Evolutionary conservation across 2,888 invertebrate species (phyloP), one percentile per base, ranked within the genome.

Genomic region (Drosophila borealis): DNA sequence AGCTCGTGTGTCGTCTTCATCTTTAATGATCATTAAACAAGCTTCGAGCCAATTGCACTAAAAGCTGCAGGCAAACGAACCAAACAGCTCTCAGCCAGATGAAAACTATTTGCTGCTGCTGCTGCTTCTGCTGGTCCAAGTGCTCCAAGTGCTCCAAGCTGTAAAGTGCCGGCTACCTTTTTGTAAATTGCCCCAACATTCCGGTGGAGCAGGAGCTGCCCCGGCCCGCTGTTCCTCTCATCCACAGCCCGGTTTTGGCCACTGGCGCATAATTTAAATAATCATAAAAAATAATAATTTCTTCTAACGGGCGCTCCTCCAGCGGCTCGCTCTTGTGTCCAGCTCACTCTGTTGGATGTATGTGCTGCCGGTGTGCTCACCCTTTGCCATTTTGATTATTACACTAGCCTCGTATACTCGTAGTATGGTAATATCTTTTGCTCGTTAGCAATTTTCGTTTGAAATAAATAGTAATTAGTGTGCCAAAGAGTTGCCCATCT

Each of bases 361-460:
- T 65, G 49, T 53, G 50, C 29, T 29, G 25, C 25, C 8, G 8
- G 25, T 8, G 8, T 65, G 62, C 62, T 41, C 55, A 37, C 14
- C 55, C 50, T 60, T 37, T 64, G 29, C n/a, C 48, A 60, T 51
- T 55, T 51, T 55, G 89, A 81, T 81, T 81, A 84, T 84, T 69
- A 72, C 70, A 66, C 64, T 73, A 61, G 45, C 29, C 29, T 44
- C 34, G 39, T 19, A 19, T 25, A 14, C 5, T 36, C 11, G 17
- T 33, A 59, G 63, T 48, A 84, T 77, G 89, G 79, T 81, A 87
- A 89, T 87, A 84, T 85, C 81, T 81, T 88, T 71, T 71, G 81
- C 84, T 85, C 88, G 84, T 85, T 89, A 89, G 88, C 89, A 89
- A 87, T 85, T 84, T 89, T 89, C 81, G 85, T 85, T 87, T 81